Conservation (phyloP, 2,888 invertebrate genomes). For the Morpho achilles region DNA sequence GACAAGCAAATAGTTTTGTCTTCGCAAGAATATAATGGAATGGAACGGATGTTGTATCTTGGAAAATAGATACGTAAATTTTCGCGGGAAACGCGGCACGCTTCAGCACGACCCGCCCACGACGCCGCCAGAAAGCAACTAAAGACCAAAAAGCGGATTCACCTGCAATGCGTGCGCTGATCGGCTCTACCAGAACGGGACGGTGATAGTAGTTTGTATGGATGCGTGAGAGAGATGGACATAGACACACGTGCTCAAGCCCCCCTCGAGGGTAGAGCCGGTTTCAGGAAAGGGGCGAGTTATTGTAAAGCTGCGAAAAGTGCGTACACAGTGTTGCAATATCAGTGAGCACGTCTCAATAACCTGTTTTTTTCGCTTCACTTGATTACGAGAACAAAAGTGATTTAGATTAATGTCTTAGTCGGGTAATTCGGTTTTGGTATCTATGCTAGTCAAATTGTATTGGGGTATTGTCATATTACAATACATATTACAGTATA, state of each 20-base stretch:
- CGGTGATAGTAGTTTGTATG: constrained; percentile 24
- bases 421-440: neutral
- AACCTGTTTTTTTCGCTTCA: neutral
- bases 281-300: constrained; percentile 68
- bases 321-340: constrained; percentile 32
- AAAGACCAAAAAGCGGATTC: constrained; percentile 45
- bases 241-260: constrained; percentile 62
- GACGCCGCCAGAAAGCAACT: constrained; percentile 56
- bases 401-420: neutral
- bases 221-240: constrained; percentile 41
- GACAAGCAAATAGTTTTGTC: constrained; percentile 27
- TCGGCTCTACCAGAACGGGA: constrained; percentile 50
- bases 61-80: constrained; percentile 51
- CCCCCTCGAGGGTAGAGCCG: constrained; percentile 55
- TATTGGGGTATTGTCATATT: too few relatives aligned
- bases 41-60: constrained; percentile 17
- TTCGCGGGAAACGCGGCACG: constrained; percentile 63
- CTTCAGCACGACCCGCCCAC: constrained; percentile 51
- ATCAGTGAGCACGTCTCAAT: constrained; percentile 8
- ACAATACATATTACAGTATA: too few relatives aligned
- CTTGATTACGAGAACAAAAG: neutral
- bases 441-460: too few relatives aligned
- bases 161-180: constrained; percentile 78
- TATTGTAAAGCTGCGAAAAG: constrained; percentile 64
- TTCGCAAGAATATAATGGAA: constrained; percentile 19